A percentile compares a stretch with the other conserved stretches of the same genome.
Evolutionary conservation across 2,888 invertebrate species (phyloP).

Genomic region (Maniola hyperantus): DNA sequence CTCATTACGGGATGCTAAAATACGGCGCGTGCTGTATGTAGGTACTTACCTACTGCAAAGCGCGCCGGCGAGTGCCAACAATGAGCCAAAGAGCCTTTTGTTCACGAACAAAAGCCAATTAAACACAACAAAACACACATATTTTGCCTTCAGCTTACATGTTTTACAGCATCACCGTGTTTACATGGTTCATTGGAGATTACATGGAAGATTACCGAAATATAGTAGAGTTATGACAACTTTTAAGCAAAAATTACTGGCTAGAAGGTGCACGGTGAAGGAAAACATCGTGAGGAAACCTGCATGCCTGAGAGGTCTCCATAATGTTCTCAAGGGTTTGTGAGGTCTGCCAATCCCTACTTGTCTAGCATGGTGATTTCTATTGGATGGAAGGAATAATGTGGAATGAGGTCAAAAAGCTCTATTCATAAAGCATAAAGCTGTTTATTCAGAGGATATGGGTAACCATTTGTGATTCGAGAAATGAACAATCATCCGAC

Average conservation of each 20-base stretch:
- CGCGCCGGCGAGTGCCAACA: background rate
- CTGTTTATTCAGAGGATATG: background rate
- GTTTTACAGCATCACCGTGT: background rate
- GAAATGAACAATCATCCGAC: background rate
- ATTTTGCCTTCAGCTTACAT: background rate
- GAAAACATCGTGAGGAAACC: no score
- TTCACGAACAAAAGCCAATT: constrained; percentile 4
- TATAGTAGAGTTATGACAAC: background rate
- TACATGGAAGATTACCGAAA: background rate
- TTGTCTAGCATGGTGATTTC: no score
- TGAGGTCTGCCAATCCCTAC: no score
- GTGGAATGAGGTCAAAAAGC: no score
- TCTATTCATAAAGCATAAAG: no score
- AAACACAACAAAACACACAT: background rate
- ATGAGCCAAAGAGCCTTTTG: constrained; percentile 7
- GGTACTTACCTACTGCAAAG: background rate
- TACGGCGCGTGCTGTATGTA: background rate
- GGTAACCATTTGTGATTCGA: background rate
- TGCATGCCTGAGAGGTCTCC: no score
- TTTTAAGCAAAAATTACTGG: no score
- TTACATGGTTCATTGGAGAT: background rate
- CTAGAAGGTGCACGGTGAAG: no score
- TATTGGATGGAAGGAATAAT: no score
- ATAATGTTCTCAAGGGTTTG: no score
- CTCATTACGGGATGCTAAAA: background rate